Evolutionary conservation across 2,113 vertebrate genomes (phyloP).

Genomic region (Papio anubis): DNA sequence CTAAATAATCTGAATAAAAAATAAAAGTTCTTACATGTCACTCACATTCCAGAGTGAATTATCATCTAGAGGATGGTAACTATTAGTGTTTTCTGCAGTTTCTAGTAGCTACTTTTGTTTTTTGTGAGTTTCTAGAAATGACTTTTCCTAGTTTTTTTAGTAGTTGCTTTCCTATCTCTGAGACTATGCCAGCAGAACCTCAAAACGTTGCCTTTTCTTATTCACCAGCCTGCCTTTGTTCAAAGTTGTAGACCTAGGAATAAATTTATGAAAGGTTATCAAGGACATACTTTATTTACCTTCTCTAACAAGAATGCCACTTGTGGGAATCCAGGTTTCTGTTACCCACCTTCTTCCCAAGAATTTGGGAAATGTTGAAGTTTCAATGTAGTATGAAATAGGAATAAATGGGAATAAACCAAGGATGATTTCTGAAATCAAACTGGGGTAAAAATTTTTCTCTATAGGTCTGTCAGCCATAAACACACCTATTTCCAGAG

Average conservation of each 20-base stretch:
- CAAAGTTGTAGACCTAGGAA: neutral
- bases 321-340: neutral
- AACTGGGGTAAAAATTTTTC: neutral
- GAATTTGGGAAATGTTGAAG: slow-evolving; percentile 4
- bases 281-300: slow-evolving; percentile 18
- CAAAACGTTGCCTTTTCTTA: slow-evolving; percentile 26
- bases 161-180: neutral
- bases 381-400: slow-evolving; percentile 25
- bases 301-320: neutral
- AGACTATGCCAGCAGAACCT: slow-evolving; percentile 22
- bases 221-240: neutral
- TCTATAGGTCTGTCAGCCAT: neutral
- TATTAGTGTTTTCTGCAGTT: neutral
- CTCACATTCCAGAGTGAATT: neutral
- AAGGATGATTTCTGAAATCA: slow-evolving; percentile 24
- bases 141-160: neutral
- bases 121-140: slow-evolving; percentile 9
- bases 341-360: neutral
- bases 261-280: neutral
- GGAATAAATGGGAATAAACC: slow-evolving; percentile 13
- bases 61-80: neutral
- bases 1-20: slow-evolving; percentile 39
- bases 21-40: neutral
- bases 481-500: neutral
- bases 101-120: neutral